Evolutionary conservation across 2,113 vertebrate species (phyloP).

Genomic region (Anarhynchus alexandrinus): DNA sequence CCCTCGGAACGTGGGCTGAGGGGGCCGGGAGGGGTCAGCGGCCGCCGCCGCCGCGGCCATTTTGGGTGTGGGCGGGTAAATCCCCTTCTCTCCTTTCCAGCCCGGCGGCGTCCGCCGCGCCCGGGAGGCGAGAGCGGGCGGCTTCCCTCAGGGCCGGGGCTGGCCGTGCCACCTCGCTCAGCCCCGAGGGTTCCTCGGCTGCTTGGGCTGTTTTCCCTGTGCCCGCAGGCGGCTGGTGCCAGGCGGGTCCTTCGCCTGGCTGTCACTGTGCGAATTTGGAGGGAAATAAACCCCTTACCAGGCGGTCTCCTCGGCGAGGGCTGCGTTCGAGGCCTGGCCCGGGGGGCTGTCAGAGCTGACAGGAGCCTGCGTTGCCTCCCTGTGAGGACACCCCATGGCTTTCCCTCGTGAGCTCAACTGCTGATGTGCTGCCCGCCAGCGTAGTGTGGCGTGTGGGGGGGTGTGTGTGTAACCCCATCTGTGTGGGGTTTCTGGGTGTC

Average conservation of each 20-base stretch:
- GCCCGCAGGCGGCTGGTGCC: background rate
- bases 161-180: accelerated
- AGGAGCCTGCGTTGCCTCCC: accelerated
- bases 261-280: accelerated
- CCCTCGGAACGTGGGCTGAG: background rate
- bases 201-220: accelerated
- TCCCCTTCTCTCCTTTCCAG: accelerated
- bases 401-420: accelerated
- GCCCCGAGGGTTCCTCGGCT: accelerated
- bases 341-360: accelerated
- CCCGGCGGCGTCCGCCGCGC: background rate
- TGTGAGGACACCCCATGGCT: accelerated
- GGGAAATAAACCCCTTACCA: background rate
- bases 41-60: background rate
- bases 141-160: accelerated
- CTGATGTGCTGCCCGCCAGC: accelerated
- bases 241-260: background rate
- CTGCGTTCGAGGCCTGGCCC: background rate
- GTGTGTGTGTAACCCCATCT: accelerated
- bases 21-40: background rate
- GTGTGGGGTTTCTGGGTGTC: background rate
- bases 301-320: accelerated
- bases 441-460: accelerated
- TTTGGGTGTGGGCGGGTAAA: background rate
- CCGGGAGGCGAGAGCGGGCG: too few relatives aligned